phyloP scores from a whole-genome alignment of 2,888 invertebrate species.

The Lepidocyrtoides sp. region DNA sequence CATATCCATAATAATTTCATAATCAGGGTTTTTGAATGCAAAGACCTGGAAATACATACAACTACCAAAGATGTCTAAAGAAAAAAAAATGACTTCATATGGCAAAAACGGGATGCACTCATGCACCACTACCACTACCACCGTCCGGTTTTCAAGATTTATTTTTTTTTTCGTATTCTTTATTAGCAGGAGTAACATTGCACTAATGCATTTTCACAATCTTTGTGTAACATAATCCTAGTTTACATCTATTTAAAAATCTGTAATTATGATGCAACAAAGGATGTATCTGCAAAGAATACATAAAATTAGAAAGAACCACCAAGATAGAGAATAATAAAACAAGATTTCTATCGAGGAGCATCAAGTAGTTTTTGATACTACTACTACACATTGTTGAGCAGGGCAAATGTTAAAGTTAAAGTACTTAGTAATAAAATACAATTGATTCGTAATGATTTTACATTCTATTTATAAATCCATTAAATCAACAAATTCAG shows the following conservation, averaged over 20 bases:
- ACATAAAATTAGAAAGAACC: neutral
- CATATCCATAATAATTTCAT: no score
- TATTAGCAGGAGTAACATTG: neutral
- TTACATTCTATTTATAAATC: no score
- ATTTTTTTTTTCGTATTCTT: neutral
- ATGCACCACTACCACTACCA: no score
- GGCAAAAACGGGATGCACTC: no score
- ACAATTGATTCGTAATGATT: no score
- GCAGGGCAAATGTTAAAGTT: no score
- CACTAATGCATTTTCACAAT: neutral
- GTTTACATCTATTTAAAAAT: neutral
- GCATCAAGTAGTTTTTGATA: no score
- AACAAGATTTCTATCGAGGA: neutral
- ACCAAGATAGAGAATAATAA: neutral
- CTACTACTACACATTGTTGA: no score
- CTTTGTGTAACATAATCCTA: neutral
- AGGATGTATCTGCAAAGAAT: neutral
- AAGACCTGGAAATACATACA: no score
- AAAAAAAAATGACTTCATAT: neutral
- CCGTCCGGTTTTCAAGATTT: neutral
- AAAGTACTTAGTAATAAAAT: no score
- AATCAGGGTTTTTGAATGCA: no score
- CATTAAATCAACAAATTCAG: no score
- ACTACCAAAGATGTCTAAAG: neutral
- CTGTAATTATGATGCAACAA: slow-evolving; percentile 24